These are phyloP conservation scores for Florisuga fusca DNA, from an alignment of 2,797 vertebrate species.

Conservation along the genomic window DNA sequence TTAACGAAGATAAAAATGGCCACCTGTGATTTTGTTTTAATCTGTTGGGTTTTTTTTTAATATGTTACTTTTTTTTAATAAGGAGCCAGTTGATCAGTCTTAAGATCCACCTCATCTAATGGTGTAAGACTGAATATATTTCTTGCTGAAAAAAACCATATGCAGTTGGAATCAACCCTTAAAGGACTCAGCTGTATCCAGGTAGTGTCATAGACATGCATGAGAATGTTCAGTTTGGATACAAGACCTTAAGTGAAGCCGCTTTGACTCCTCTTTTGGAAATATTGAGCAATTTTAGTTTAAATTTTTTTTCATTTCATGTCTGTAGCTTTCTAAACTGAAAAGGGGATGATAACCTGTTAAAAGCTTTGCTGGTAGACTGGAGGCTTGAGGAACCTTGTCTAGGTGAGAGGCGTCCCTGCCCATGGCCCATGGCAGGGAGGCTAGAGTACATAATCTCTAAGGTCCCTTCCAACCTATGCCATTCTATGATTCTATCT, in stretches of 20 bases:
- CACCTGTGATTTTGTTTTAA: neutral
- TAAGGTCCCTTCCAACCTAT: no score
- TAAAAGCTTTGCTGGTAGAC: neutral
- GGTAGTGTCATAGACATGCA: slow-evolving; percentile 12
- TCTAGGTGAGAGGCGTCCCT: no score
- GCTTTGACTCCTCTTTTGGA: slow-evolving; percentile 5
- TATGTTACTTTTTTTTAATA: neutral
- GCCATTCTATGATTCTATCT: no score
- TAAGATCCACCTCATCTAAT: slow-evolving; percentile 13
- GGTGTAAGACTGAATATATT: slow-evolving; percentile 33
- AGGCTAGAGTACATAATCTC: no score
- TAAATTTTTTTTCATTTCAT: neutral
- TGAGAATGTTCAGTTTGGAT: slow-evolving; percentile 20
- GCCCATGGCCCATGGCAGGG: no score
- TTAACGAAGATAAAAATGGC: neutral
- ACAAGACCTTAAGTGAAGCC: slow-evolving; percentile 4
- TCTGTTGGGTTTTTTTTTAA: neutral
- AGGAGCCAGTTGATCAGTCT: neutral
- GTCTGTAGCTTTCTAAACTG: neutral
- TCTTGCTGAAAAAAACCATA: slow-evolving; percentile 46
- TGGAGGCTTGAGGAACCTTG: no score
- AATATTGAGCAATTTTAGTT: neutral
- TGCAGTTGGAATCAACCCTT: slow-evolving; percentile 26
- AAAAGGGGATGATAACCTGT: neutral
- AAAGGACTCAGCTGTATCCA: slow-evolving; percentile 11